Evolutionary conservation across 2,113 vertebrate species (phyloP), one percentile per base, ranked within the genome.

Genomic region (Isurus oxyrinchus): DNA sequence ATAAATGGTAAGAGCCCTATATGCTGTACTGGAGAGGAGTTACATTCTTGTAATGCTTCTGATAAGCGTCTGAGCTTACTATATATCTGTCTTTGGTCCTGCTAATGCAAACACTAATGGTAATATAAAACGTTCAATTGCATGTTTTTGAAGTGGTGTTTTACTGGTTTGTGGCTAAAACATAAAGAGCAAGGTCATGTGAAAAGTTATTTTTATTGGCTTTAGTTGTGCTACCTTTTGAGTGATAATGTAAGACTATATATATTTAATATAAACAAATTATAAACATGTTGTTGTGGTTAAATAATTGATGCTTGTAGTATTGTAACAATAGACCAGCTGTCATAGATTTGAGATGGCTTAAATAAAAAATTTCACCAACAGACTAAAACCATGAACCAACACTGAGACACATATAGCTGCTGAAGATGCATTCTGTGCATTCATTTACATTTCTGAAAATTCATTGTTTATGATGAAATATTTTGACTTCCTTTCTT

Each of bases 201-300:
- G n/a, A 14, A n/a, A 79, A 79, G 35, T 35, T 79, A 72, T 72
- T 72, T 72, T 72, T 72, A 31, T 31, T 27, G 11, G 10, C 35
- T 79, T 79, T 40, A n/a, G 31, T 6, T 79, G 31, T 79, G 72
- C 31, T 69, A 69, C 67, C 23, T 25, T 84, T 84, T 84, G 31
- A n/a, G 76, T 40, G 81, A 84, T 19, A 35, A 31, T 76, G 0
- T 76, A 11, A 35, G 72, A 69, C 23, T 69, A 25, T 69, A 14
- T 79, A n/a, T 2, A 79, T 79, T 79, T 88, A 49, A 88, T 31
- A 27, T 88, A 10, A 23, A 88, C 27, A 88, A 53, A n/a, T 49
- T 53, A 44, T 61, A 88, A 49, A n/a, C 94, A n/a, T 57, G 57
- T 96, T 96, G 87, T 96, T 86, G 23, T 49, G 49, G 21, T 44